Conservation (phyloP, 2,797 vertebrate genomes). For the Hydrophis major region DNA sequence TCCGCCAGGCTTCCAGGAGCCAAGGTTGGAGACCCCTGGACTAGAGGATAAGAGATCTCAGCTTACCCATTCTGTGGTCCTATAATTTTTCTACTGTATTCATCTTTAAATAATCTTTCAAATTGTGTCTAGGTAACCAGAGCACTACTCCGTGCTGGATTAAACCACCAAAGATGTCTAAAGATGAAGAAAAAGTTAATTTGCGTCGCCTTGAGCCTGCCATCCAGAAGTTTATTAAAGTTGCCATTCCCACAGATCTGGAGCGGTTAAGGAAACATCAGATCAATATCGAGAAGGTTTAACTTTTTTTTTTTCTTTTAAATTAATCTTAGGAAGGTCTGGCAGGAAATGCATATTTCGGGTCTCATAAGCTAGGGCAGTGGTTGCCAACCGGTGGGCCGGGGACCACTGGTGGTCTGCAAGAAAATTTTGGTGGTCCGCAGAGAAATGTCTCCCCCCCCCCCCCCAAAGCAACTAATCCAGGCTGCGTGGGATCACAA, state of each 20-base stretch:
- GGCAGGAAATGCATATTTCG: neutral
- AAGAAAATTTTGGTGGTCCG: too few relatives aligned
- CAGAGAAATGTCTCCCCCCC: too few relatives aligned
- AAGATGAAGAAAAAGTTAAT: conserved; percentile 86
- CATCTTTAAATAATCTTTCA: neutral
- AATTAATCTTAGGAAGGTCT: neutral
- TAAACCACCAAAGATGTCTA: conserved; percentile 78
- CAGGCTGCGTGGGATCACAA: too few relatives aligned
- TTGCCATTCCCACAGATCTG: conserved; percentile 94
- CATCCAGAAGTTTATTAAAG: conserved; percentile 95
- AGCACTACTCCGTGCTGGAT: conserved; percentile 41
- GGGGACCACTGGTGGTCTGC: too few relatives aligned
- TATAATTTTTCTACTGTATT: neutral
- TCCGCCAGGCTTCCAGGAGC: too few relatives aligned
- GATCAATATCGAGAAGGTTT: conserved; percentile 95
- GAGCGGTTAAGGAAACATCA: conserved; percentile 93
- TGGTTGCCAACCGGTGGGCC: too few relatives aligned
- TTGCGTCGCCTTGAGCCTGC: conserved; percentile 89
- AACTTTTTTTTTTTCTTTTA: conserved; percentile 38
- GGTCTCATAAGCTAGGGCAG: neutral
- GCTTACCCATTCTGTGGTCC: neutral
- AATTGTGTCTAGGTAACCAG: conserved; percentile 46
- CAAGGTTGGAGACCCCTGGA: too few relatives aligned
- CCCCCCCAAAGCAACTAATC: too few relatives aligned
- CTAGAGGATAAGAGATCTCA: too few relatives aligned